Percentiles rank a stretch among this genome's conserved stretches.
These are phyloP conservation scores for Choristoneura rosaceana DNA, from an alignment of 2,888 invertebrate species.

Conservation along the genomic window DNA sequence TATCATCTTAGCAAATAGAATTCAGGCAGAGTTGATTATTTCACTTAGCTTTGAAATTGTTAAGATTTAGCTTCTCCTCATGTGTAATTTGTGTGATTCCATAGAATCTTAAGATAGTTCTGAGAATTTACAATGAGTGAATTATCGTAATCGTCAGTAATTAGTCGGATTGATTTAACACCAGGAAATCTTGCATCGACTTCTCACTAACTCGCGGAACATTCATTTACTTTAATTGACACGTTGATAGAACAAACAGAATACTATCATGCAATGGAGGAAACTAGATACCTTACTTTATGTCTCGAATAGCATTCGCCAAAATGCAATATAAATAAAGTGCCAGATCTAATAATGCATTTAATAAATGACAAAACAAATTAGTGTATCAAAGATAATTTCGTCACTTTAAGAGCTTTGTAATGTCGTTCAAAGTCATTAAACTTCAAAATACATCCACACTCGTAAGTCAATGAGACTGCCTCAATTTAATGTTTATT, in stretches of 20 bases:
- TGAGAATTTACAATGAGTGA: conserved; percentile 37
- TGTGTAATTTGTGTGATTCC: neutral
- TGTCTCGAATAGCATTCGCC: neutral
- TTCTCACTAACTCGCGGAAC: conserved; percentile 60
- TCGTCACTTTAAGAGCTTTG: too few species aligned
- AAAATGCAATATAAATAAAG: neutral
- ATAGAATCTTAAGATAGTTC: neutral
- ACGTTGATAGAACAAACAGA: conserved; percentile 41
- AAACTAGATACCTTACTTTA: conserved; percentile 5
- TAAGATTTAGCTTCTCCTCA: too few species aligned
- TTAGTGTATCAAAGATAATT: too few species aligned
- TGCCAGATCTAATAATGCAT: too few species aligned
- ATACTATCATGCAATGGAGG: conserved; percentile 25
- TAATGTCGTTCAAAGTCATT: too few species aligned
- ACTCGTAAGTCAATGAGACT: too few species aligned
- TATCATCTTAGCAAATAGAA: too few species aligned
- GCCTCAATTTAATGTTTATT: too few species aligned
- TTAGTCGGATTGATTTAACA: conserved; percentile 65
- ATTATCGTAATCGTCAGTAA: conserved; percentile 59
- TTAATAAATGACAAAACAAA: too few species aligned
- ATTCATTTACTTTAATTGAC: conserved; percentile 56
- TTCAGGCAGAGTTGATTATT: too few species aligned
- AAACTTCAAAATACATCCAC: too few species aligned
- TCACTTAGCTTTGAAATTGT: too few species aligned
- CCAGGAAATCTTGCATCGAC: conserved; percentile 61